These are phyloP conservation scores for Brevipalpus yothersi DNA, from an alignment of 1,140 invertebrate species.

Conservation along the genomic window DNA sequence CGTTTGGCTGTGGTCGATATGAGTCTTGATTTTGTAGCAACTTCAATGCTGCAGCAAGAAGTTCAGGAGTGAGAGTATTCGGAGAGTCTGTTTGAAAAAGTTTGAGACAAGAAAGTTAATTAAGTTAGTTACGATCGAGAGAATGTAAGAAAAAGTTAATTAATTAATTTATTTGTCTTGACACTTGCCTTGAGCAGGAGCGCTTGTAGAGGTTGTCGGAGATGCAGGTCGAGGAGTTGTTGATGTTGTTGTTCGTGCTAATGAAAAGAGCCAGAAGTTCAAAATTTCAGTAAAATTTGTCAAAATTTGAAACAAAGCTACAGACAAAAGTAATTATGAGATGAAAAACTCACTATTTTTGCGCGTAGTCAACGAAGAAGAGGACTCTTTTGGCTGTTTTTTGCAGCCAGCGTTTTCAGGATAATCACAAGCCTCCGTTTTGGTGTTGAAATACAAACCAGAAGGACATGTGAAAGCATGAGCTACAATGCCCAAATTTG, in stretches of 20 bases:
- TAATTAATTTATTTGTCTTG: not conserved
- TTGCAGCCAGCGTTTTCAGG: constrained; percentile 55
- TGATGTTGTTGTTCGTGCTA: constrained; percentile 9
- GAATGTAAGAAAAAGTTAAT: not conserved
- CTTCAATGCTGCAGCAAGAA: constrained; percentile 2
- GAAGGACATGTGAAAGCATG: constrained; percentile 82
- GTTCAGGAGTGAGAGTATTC: not conserved
- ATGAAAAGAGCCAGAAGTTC: not conserved
- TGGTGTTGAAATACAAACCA: constrained; percentile 66
- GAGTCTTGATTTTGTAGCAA: not conserved
- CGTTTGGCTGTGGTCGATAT: not conserved
- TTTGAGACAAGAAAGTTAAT: not conserved
- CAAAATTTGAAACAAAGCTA: not conserved
- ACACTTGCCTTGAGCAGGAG: not conserved
- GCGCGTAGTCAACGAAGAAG: not conserved
- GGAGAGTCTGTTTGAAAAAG: not conserved
- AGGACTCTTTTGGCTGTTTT: constrained; percentile 2
- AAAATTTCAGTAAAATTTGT: not conserved
- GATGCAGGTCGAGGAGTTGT: constrained; percentile 8
- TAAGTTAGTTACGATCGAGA: not conserved
- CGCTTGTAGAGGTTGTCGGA: constrained; percentile 4
- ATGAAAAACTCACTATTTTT: not conserved
- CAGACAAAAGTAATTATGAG: not conserved
- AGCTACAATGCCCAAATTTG: constrained; percentile 52
- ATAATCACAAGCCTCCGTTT: constrained; percentile 73